Conservation (phyloP, 2,797 vertebrate species). For the Lepilemur septentrionalis region DNA sequence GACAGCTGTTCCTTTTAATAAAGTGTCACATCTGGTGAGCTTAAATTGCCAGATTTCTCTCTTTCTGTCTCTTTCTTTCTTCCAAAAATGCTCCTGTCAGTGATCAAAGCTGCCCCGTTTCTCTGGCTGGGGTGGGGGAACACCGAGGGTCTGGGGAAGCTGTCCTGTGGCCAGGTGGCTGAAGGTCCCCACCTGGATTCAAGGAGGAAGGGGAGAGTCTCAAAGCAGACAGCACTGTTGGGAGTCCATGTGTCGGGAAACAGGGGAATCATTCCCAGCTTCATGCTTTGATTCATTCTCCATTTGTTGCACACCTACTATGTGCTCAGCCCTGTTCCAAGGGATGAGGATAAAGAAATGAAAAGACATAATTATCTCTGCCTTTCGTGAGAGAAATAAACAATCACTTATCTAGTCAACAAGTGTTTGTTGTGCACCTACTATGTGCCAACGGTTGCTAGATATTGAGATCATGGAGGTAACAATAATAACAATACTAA, state of each 20-base stretch:
- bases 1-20: not conserved
- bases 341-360: not conserved
- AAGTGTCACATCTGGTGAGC: not conserved
- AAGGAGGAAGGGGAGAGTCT: not conserved
- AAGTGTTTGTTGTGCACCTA: not conserved
- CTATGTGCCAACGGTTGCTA: not conserved
- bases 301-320: not conserved
- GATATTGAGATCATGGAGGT: not conserved
- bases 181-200: not conserved
- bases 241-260: not conserved
- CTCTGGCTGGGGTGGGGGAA: not conserved
- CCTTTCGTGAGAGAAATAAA: not conserved
- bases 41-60: not conserved
- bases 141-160: not conserved
- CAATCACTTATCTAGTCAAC: not conserved
- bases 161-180: not conserved
- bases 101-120: not conserved
- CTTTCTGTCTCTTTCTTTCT: not conserved
- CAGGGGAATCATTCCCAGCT: not conserved
- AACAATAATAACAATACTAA: not conserved
- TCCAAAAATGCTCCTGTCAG: not conserved
- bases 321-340: not conserved
- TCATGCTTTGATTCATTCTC: not conserved
- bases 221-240: accelerated
- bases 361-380: not conserved